A percentile compares a stretch with the other conserved stretches of the same genome.
Evolutionary conservation across 92 coral and sea anemone species (phyloP).

Genomic region (Siderastrea siderea): DNA sequence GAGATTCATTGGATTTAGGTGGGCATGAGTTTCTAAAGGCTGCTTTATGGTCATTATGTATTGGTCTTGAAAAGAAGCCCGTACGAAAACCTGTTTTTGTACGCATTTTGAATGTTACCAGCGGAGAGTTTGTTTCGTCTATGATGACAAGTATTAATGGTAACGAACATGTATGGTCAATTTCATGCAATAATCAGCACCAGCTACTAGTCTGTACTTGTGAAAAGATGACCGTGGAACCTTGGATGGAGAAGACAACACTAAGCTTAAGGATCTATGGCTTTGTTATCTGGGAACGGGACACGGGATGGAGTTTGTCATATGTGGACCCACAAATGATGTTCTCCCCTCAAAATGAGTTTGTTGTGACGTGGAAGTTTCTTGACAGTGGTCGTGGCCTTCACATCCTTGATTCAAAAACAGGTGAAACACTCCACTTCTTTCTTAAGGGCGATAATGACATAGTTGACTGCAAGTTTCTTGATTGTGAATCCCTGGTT

Average conservation of each 20-base stretch:
- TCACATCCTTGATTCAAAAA: conserved; percentile 1
- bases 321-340: background rate
- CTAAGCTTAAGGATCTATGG: background rate
- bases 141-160: background rate
- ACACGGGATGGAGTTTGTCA: background rate
- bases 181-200: background rate
- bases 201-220: background rate
- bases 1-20: background rate
- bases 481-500: background rate
- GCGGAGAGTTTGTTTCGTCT: background rate
- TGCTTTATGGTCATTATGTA: too few species aligned
- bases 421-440: background rate
- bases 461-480: conserved; percentile 29
- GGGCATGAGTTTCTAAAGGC: too few species aligned
- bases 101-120: background rate
- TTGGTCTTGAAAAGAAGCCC: too few species aligned
- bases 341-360: background rate
- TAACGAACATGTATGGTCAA: background rate
- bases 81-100: background rate
- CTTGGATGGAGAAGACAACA: background rate
- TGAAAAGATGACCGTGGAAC: too few species aligned
- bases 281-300: background rate
- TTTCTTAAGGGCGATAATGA: background rate
- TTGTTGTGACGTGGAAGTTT: conserved; percentile 2
- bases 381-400: background rate